Evolutionary conservation across 2,888 invertebrate genomes (phyloP).

Genomic region (Folsomia manolachei): DNA sequence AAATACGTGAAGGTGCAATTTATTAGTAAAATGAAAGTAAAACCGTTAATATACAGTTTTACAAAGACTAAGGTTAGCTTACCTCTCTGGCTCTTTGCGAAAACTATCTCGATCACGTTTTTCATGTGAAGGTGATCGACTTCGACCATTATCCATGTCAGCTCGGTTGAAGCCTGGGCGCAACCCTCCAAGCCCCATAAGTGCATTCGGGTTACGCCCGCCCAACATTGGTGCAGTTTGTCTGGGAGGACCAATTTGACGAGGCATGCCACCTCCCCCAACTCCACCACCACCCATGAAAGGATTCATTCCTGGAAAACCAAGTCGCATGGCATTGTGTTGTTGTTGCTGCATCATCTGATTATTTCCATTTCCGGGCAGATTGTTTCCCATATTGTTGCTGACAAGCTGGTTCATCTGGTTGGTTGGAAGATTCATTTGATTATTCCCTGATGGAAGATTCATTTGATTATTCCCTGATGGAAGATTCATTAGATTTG

Average conservation of each 20-base stretch:
- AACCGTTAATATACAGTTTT: too few species aligned
- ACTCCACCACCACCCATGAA: background rate
- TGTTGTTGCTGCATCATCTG: background rate
- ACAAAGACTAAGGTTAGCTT: background rate
- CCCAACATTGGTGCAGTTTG: background rate
- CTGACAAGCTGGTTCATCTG: background rate
- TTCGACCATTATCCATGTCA: constrained; percentile 22
- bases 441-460: background rate
- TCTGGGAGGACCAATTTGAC: background rate
- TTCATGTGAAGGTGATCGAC: constrained; percentile 42
- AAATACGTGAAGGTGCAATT: too few species aligned
- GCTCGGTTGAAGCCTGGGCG: background rate
- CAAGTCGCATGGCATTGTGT: background rate
- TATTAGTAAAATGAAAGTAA: too few species aligned
- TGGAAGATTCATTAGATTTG: background rate
- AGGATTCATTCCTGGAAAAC: background rate
- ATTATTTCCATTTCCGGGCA: background rate
- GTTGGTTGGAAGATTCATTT: background rate
- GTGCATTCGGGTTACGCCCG: background rate
- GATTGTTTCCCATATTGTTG: background rate
- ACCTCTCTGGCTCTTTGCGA: background rate
- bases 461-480: background rate
- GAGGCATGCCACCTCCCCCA: background rate
- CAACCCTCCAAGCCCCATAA: background rate
- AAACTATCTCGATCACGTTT: constrained; percentile 25